phyloP scores from a whole-genome alignment of 2,888 invertebrate species.

The Galerucella pusilla region DNA sequence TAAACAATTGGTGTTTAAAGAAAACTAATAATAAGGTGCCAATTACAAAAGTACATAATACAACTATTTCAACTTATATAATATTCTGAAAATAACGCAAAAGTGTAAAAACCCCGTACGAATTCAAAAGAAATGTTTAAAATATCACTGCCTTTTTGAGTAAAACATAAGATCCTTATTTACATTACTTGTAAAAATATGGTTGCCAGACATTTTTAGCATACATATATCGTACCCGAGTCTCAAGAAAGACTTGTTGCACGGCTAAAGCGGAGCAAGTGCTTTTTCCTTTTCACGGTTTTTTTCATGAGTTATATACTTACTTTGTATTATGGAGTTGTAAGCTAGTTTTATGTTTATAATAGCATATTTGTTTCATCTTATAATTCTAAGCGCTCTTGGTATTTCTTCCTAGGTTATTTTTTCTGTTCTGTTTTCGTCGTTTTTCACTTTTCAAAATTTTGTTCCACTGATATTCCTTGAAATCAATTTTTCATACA shows the following conservation, averaged over 20 bases:
- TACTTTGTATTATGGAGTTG: too few relatives aligned
- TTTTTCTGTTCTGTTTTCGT: not conserved
- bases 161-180: not conserved
- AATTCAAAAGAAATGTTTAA: not conserved
- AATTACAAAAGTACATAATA: not conserved
- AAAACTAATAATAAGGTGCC: not conserved
- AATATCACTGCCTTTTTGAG: not conserved
- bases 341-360: too few relatives aligned
- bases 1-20: not conserved
- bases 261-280: too few relatives aligned
- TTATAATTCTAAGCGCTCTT: too few relatives aligned
- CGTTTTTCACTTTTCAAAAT: not conserved
- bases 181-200: not conserved
- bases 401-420: not conserved
- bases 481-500: not conserved
- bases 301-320: too few relatives aligned
- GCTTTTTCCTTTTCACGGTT: too few relatives aligned
- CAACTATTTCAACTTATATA: slow-evolving; percentile 1
- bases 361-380: too few relatives aligned
- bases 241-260: too few relatives aligned
- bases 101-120: not conserved
- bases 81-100: not conserved
- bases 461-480: not conserved
- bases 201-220: too few relatives aligned
- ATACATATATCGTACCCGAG: too few relatives aligned